Evolutionary conservation across 2,797 vertebrate genomes (phyloP).

Genomic region (Sternarchorhynchus goeldii): DNA sequence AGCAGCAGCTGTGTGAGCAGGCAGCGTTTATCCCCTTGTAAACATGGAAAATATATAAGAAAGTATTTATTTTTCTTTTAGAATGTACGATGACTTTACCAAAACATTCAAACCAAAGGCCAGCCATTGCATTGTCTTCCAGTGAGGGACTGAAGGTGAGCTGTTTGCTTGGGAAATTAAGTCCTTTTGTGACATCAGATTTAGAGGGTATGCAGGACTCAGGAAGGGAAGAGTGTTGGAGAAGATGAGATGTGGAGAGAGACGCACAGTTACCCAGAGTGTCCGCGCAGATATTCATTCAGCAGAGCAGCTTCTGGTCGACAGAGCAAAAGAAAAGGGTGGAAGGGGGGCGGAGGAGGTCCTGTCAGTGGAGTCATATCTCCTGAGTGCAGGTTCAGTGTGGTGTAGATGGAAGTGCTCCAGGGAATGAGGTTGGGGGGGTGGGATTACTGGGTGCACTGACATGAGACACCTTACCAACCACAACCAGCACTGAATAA

Average conservation of each 20-base stretch:
- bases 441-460: constrained; percentile 49
- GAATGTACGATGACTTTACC: background rate
- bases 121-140: background rate
- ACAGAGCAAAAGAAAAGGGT: constrained; percentile 12
- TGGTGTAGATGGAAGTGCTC: constrained; percentile 58
- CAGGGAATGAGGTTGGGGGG: constrained; percentile 46
- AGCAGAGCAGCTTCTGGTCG: constrained; percentile 10
- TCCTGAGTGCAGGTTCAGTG: constrained; percentile 51
- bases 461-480: constrained; percentile 54
- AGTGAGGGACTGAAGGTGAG: constrained; percentile 37
- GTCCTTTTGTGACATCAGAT: constrained; percentile 24
- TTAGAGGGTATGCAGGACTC: constrained; percentile 21
- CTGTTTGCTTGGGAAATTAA: constrained; percentile 40
- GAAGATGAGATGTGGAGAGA: constrained; percentile 22
- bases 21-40: background rate
- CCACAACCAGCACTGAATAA: constrained; percentile 41
- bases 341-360: constrained; percentile 11
- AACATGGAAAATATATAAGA: background rate
- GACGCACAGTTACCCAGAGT: constrained; percentile 8
- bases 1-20: background rate
- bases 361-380: constrained; percentile 47
- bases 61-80: background rate
- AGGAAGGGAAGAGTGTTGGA: constrained; percentile 19
- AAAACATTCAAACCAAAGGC: background rate
- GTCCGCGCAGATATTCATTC: constrained; percentile 1